Conservation (phyloP, 2,113 vertebrate genomes). For the Neogobius melanostomus region DNA sequence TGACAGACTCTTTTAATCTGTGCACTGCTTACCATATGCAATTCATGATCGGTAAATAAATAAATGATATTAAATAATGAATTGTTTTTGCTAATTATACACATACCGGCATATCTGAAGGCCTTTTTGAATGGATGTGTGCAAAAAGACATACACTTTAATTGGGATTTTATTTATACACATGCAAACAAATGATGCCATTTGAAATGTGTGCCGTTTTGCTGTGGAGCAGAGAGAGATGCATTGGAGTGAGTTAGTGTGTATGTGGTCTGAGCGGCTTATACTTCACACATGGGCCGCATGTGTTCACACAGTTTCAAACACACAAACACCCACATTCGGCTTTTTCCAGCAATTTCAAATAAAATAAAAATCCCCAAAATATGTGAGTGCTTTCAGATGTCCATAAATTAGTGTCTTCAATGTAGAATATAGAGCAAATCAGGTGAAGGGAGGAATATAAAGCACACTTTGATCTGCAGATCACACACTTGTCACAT, state of each 20-base stretch:
- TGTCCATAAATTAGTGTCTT: constrained; percentile 9
- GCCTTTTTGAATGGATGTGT: no score
- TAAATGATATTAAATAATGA: no score
- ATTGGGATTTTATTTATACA: no score
- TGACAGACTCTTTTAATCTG: no score
- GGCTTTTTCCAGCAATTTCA: constrained; percentile 19
- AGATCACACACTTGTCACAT: not conserved
- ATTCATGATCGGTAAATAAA: no score
- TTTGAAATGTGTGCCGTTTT: not conserved
- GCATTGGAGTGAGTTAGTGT: not conserved
- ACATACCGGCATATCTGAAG: no score
- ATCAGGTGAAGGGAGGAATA: constrained; percentile 31
- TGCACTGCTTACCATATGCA: no score
- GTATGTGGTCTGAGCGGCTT: constrained; percentile 18
- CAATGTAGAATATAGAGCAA: constrained; percentile 16
- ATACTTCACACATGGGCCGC: constrained; percentile 56
- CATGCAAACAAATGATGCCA: not conserved
- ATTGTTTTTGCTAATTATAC: no score
- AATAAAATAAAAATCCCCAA: constrained; percentile 12
- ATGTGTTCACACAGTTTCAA: constrained; percentile 42
- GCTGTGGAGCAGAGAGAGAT: not conserved
- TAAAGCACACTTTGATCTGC: not conserved
- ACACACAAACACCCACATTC: constrained; percentile 34
- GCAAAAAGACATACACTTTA: no score
- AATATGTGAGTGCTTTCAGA: constrained; percentile 9